Evolutionary conservation across 2,888 invertebrate species (phyloP).

Genomic region (Eurytoma adleriae): DNA sequence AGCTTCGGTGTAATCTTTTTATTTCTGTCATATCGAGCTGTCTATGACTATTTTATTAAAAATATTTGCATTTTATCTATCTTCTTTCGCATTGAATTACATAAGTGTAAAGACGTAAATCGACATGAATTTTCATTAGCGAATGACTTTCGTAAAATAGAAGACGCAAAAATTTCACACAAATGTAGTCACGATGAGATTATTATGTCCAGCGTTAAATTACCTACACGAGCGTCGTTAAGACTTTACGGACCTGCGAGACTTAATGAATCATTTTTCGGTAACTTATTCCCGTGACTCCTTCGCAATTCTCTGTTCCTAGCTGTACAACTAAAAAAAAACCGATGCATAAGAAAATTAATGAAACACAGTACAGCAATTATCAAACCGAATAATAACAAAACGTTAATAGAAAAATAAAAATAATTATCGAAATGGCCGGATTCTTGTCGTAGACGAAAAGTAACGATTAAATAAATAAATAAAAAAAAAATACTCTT

Average conservation of each 20-base stretch:
- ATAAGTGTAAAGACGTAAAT: background rate
- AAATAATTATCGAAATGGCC: conserved; percentile 47
- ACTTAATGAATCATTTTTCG: conserved; percentile 52
- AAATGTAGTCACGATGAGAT: conserved; percentile 3
- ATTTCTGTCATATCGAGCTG: conserved; percentile 35
- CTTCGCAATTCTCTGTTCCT: conserved; percentile 52
- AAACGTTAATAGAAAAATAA: conserved; percentile 46
- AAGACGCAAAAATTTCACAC: conserved; percentile 12
- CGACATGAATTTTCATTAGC: conserved; percentile 24
- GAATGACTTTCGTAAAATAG: conserved; percentile 23
- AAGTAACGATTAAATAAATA: conserved; percentile 31
- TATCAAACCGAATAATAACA: conserved; percentile 48
- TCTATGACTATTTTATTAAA: conserved; percentile 38
- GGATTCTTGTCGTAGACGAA: conserved; percentile 54
- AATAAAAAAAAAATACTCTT: conserved; percentile 55
- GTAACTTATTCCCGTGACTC: conserved; percentile 51
- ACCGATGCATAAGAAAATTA: conserved; percentile 31
- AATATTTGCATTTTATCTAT: conserved; percentile 15
- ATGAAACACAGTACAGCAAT: conserved; percentile 35
- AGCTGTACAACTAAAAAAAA: conserved; percentile 42
- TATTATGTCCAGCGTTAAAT: conserved; percentile 28
- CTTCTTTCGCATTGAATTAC: conserved; percentile 35
- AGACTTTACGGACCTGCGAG: conserved; percentile 13
- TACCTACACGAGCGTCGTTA: conserved; percentile 6
- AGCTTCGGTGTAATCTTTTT: conserved; percentile 28